phyloP scores from a whole-genome alignment of 2,888 invertebrate genomes.

The Elegia similella region DNA sequence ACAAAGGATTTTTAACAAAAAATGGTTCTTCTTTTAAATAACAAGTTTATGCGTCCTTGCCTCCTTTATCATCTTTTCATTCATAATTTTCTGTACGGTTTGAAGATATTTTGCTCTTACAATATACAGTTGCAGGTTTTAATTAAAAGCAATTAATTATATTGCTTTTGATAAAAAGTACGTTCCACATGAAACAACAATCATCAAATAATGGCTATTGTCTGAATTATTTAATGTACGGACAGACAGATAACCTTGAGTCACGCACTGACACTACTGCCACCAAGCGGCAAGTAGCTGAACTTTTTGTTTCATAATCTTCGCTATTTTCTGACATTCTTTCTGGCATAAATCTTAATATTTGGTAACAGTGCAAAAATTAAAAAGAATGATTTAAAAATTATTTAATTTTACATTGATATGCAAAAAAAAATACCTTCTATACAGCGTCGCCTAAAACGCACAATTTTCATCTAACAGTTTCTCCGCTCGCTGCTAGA shows the following conservation, averaged over 20 bases:
- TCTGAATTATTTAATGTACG: conserved; percentile 8
- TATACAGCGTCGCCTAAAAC: background rate
- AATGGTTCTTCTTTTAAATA: too few relatives aligned
- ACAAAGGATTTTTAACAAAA: too few relatives aligned
- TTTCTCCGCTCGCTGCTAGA: conserved; percentile 11
- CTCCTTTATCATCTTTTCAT: too few relatives aligned
- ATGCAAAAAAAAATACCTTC: too few relatives aligned
- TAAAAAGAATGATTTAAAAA: too few relatives aligned
- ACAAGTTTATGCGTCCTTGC: too few relatives aligned
- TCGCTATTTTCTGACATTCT: background rate
- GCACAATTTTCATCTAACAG: background rate
- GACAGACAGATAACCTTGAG: conserved; percentile 15
- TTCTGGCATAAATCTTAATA: background rate
- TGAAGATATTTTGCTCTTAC: too few relatives aligned
- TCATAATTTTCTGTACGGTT: too few relatives aligned
- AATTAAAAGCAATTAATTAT: background rate
- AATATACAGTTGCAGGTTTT: too few relatives aligned
- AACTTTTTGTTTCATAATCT: conserved; percentile 25
- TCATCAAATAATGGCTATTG: conserved; percentile 3
- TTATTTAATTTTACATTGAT: too few relatives aligned
- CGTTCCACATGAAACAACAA: background rate
- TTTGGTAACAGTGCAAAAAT: too few relatives aligned
- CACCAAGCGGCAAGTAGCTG: conserved; percentile 35
- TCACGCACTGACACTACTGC: conserved; percentile 24
- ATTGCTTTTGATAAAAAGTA: background rate